Evolutionary conservation across 2,113 vertebrate genomes (phyloP), one percentile per base, ranked within the genome.

Genomic region (Pluvianellus socialis): DNA sequence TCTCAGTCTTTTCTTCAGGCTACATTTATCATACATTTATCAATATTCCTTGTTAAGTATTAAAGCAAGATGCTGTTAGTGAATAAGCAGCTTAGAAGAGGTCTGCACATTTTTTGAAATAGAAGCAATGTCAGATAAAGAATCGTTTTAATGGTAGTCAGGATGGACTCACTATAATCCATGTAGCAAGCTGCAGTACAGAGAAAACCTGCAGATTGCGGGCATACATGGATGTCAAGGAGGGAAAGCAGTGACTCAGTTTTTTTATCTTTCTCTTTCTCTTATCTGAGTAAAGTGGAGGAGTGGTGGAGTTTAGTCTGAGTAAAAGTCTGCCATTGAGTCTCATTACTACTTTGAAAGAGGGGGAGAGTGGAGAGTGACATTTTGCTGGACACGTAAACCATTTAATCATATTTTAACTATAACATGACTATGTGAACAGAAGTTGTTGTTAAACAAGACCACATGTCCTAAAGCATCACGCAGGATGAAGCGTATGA

Each of bases 181-280:
- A 1, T 10, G 9, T 32, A 50, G 28, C 38, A 88, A 88, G 33
- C 32, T 81, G 68, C n/a, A n/a, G 26, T 28, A 63, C 7, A 49
- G 35, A 81, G 55, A 66, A 94, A 77, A 52, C 15, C 6, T 71
- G 27, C 8, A 75, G 38, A 68, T 32, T 52, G 35, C 2, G 22
- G 44, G 9, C 32, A 7, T 23, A 40, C 0, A 2, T 89, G 61
- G 53, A 55, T 56, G 30, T 79, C 22, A 49, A 24, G n/a, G 40
- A 23, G 35, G 30, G 62, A 92, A 90, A 59, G 8, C 80, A 85
- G 22, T 88, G 40, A 62, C 56, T 96, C 73, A 32, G 61, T 84
- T 91, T 85, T 33, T 49, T 94, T 94, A n/a, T 89, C 47, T 84
- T 92, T 96, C 61, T 83, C 55, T 47, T 79, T 35, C 16, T 75